A percentile compares a stretch with the other conserved stretches of the same genome.
phyloP scores from a whole-genome alignment of 2,113 vertebrate genomes.

The Edolisoma coerulescens region DNA sequence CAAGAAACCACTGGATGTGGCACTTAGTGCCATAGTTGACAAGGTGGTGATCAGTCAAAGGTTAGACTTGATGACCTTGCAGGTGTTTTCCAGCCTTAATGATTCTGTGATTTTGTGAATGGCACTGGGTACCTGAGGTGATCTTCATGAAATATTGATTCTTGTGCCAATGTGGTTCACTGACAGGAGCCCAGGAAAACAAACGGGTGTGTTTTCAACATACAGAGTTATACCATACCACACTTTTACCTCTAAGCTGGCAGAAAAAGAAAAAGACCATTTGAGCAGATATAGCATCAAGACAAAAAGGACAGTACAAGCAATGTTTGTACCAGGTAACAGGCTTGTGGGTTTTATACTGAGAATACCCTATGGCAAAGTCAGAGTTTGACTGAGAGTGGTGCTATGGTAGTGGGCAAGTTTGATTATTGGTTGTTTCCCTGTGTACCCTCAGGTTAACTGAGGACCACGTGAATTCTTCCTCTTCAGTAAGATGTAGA shows the following conservation, averaged over 20 bases:
- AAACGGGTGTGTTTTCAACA: fast-evolving
- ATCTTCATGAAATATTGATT: background rate
- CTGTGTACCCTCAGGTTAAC: background rate
- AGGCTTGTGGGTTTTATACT: background rate
- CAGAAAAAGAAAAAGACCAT: background rate
- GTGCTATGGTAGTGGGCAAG: background rate
- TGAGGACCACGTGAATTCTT: background rate
- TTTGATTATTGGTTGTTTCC: background rate
- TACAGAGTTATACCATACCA: background rate
- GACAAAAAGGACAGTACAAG: background rate
- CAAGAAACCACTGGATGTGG: background rate
- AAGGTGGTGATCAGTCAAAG: background rate
- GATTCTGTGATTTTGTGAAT: background rate
- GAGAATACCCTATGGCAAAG: background rate
- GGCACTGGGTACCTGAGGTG: background rate
- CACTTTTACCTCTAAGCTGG: background rate
- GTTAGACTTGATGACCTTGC: background rate
- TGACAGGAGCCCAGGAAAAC: background rate
- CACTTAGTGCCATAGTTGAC: background rate
- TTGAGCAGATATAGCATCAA: background rate
- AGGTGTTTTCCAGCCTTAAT: background rate
- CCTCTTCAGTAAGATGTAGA: background rate
- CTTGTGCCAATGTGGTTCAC: background rate
- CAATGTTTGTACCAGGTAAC: background rate
- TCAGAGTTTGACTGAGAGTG: background rate